Evolutionary conservation across 2,888 invertebrate genomes (phyloP), one percentile per base, ranked within the genome.

Genomic region (Drosophila maculinotata): DNA sequence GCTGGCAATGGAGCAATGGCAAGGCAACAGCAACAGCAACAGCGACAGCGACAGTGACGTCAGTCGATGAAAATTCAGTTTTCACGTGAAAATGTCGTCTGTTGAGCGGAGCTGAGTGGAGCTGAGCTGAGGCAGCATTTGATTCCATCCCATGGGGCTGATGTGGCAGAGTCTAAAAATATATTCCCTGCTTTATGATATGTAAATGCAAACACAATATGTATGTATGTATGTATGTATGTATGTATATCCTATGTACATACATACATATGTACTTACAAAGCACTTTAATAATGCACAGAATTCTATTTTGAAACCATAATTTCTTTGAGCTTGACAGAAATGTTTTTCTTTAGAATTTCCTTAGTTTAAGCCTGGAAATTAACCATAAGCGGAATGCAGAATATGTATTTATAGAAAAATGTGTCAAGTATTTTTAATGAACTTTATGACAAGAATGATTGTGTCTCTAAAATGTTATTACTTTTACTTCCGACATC

Each of bases 31-130:
- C n/a, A n/a, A n/a, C n/a, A n/a, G n/a, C n/a, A n/a, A n/a, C n/a
- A n/a, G n/a, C n/a, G n/a, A n/a, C n/a, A n/a, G n/a, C 52, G 39
- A 33, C 45, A 31, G 62, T 69, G 70, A 64, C 76, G 64, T 64
- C 71, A 70, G 64, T 49, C 44, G 51, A 14, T 31, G 51, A 39
- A 54, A 48, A 71, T 59, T 60, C 39, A 28, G 48, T 36, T 39
- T 51, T 57, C 68, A 75, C 75, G 68, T 75, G 68, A 73, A 77
- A 64, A 74, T 78, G 74, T 75, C 69, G 75, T 58, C 53, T 3
- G n/a, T n/a, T n/a, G n/a, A n/a, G n/a, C n/a, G n/a, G n/a, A n/a
- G n/a, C n/a, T n/a, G n/a, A n/a, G n/a, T n/a, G n/a, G 44, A 28
- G 31, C 15, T 49, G 48, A 48, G 45, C 23, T 41, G 14, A 49